Evolutionary conservation across 1,140 invertebrate genomes (phyloP), one percentile per base, ranked within the genome.

Genomic region (Heliconius nattereri): DNA sequence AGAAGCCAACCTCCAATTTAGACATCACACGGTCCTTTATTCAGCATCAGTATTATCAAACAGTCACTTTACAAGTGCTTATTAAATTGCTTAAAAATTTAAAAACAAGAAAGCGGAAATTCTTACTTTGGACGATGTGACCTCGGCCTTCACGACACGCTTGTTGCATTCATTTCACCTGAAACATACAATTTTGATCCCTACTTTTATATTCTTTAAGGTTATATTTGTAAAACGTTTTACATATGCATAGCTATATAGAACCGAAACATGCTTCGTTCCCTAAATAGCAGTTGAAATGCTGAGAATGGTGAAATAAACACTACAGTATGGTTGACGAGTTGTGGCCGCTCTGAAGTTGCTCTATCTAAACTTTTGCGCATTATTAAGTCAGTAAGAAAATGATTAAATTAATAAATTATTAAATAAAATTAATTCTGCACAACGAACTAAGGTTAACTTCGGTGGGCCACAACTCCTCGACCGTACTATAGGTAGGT

Each of bases 91-190:
- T 9, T 60, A 60, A 60, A 60, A 23, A 23, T 13, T n/a, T 20
- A 60, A 60, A 75, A 72, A 76, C 26, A 71, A 75, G 78, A 80
- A 80, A 79, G 72, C 73, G 78, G 78, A 79, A 80, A 70, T 54
- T 71, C 35, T 71, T 37, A 75, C 16, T 78, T 78, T 75, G 37
- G 73, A 32, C 74, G 45, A 76, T 35, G 16, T 75, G 78, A 80
- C 78, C 78, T 80, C 74, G 66, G 78, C 78, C 78, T 79, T 79
- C 78, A 79, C 78, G 78, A 76, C 49, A 80, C 78, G 74, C 70
- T 73, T 49, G 60, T 71, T 80, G 78, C 78, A 80, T 80, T 76
- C 54, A 72, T 37, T 8, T 32, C 11, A 16, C 20, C 19, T n/a
- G 3, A 23, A 35, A 13, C 20, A 7, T 35, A 20, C 37, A 20